These are phyloP conservation scores for Callospermophilus lateralis DNA, from an alignment of 2,113 vertebrate species.

Conservation along the genomic window DNA sequence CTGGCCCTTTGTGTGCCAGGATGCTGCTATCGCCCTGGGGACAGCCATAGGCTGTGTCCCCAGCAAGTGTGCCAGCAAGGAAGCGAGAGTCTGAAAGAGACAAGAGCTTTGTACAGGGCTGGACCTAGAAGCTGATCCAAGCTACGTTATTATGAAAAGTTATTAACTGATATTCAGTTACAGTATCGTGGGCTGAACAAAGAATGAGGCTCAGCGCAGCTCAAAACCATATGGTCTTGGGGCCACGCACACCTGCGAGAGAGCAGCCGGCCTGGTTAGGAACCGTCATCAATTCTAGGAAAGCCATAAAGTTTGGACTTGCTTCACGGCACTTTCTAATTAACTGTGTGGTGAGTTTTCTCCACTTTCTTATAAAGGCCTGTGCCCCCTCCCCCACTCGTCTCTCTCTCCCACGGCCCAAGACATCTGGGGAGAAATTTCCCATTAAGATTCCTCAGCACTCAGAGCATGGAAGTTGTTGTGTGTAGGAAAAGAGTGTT, in stretches of 20 bases:
- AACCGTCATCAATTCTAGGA: conserved; percentile 75
- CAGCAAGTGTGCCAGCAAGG: conserved; percentile 75
- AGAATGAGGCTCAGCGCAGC: conserved; percentile 75
- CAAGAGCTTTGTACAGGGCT: conserved; percentile 57
- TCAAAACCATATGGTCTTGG: conserved; percentile 68
- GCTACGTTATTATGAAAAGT: conserved; percentile 81
- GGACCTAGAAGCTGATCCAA: conserved; percentile 66
- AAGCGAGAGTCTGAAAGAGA: conserved; percentile 68
- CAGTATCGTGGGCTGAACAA: conserved; percentile 73
- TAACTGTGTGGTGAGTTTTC: conserved; percentile 79
- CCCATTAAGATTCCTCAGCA: background rate
- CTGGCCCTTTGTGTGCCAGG: background rate
- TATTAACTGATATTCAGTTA: conserved; percentile 87
- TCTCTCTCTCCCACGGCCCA: background rate
- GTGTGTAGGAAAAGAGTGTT: conserved; percentile 21
- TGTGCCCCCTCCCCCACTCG: background rate
- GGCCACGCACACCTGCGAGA: conserved; percentile 81
- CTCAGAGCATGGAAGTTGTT: background rate
- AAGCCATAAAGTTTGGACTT: conserved; percentile 81
- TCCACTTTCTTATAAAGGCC: conserved; percentile 75
- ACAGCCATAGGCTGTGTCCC: background rate
- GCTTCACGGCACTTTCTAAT: conserved; percentile 84
- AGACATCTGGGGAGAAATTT: conserved; percentile 26
- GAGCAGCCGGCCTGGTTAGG: conserved; percentile 66
- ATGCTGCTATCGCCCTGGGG: conserved; percentile 5